Conservation (phyloP, 1,140 invertebrate genomes). For the Aphelenchoides avenae region DNA sequence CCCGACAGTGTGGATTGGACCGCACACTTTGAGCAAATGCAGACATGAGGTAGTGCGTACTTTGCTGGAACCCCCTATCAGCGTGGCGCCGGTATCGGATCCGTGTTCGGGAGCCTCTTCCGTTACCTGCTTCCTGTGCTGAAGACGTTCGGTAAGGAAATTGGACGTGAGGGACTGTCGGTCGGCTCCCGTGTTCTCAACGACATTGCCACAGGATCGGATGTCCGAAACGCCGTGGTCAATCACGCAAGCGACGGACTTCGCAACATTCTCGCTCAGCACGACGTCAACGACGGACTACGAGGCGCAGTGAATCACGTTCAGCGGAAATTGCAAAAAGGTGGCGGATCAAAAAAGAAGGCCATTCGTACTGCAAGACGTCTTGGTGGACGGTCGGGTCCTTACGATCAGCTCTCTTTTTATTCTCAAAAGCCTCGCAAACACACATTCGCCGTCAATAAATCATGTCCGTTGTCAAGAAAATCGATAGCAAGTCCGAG, state of each 20-base stretch:
- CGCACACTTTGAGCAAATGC: background rate
- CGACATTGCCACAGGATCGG: constrained; percentile 3
- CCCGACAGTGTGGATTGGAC: constrained; percentile 12
- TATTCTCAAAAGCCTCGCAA: background rate
- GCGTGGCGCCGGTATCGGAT: constrained; percentile 14
- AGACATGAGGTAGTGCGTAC: background rate
- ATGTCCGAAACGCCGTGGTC: constrained; percentile 6
- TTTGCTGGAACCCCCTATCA: constrained; percentile 18
- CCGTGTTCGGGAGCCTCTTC: constrained; percentile 15
- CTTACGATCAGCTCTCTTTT: too few species aligned
- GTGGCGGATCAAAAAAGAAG: background rate
- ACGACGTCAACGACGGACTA: constrained; percentile 7
- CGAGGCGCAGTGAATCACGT: constrained; percentile 10
- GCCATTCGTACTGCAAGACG: too few species aligned
- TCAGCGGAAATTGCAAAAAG: constrained; percentile 5
- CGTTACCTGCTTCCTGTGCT: constrained; percentile 16
- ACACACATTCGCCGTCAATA: too few species aligned
- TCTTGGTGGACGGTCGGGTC: too few species aligned
- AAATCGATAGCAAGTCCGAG: constrained; percentile 21
- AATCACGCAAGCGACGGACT: constrained; percentile 2
- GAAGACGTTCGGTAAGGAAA: constrained; percentile 1
- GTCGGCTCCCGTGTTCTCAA: constrained; percentile 12
- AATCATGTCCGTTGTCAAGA: constrained; percentile 8
- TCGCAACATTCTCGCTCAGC: constrained; percentile 5
- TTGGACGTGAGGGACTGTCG: constrained; percentile 12